These are phyloP conservation scores for Parelbella ahira DNA, from an alignment of 2,888 invertebrate genomes.

Conservation along the genomic window DNA sequence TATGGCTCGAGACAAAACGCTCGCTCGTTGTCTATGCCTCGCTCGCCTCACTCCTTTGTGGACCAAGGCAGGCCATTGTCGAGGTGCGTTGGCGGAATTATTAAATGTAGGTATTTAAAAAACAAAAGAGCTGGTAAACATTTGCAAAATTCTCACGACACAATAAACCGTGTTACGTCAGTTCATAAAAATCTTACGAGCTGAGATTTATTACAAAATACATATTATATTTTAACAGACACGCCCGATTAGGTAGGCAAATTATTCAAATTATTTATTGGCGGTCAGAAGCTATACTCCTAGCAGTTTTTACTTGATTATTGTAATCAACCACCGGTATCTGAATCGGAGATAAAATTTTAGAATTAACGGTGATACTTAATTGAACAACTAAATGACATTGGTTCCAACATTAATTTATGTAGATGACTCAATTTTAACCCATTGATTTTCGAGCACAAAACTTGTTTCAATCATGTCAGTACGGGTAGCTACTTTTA, in stretches of 20 bases:
- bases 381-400: slow-evolving; percentile 10
- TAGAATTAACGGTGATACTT: slow-evolving; percentile 8
- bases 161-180: slow-evolving; percentile 15
- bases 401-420: slow-evolving; percentile 26
- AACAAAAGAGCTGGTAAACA: slow-evolving; percentile 55
- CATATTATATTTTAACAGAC: neutral
- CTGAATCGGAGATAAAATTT: neutral
- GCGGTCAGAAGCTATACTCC: slow-evolving; percentile 11
- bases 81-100: slow-evolving; percentile 60
- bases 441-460: too few species aligned
- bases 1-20: slow-evolving; percentile 68
- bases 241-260: too few species aligned
- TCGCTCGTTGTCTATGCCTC: slow-evolving; percentile 67
- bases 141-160: slow-evolving; percentile 60
- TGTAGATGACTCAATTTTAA: too few species aligned
- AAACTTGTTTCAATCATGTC: too few species aligned
- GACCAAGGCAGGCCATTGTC: slow-evolving; percentile 57
- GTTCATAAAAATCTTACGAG: too few species aligned
- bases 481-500: too few species aligned
- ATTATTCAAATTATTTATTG: slow-evolving; percentile 6
- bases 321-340: slow-evolving; percentile 9
- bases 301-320: slow-evolving; percentile 7
- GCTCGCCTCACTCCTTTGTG: slow-evolving; percentile 65
- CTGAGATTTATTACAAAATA: slow-evolving; percentile 1
- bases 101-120: slow-evolving; percentile 54